A percentile compares a stretch with the other conserved stretches of the same genome.
phyloP scores from a whole-genome alignment of 2,113 vertebrate species.

The Heterocephalus glaber region DNA sequence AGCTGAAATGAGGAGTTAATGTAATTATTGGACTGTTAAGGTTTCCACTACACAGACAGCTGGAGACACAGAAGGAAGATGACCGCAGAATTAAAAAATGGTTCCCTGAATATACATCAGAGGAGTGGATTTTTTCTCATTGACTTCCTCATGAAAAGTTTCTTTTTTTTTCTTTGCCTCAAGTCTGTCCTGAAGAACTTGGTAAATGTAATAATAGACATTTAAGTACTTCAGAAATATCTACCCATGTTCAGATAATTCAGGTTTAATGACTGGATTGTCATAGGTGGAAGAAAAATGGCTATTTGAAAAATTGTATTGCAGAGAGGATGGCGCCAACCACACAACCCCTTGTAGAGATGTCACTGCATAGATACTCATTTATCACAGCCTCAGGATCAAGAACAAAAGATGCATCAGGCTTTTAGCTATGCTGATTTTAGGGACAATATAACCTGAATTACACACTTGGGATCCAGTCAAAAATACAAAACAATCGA shows the following conservation, averaged over 20 bases:
- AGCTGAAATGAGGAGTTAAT: neutral
- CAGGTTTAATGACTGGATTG: slow-evolving; percentile 19
- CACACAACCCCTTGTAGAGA: neutral
- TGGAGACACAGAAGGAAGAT: neutral
- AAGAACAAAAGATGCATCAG: neutral
- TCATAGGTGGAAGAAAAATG: slow-evolving; percentile 47
- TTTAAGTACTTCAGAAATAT: slow-evolving; percentile 62
- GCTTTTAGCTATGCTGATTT: neutral
- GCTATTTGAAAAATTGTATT: neutral
- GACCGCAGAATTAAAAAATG: neutral
- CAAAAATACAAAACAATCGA: neutral
- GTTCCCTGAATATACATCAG: neutral
- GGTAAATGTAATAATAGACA: slow-evolving; percentile 60
- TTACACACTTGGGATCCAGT: slow-evolving; percentile 5
- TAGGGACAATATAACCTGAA: neutral
- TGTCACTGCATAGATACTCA: neutral
- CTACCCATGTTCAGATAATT: slow-evolving; percentile 52
- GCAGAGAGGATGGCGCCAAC: neutral
- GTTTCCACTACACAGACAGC: neutral
- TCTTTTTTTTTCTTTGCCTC: slow-evolving; percentile 45
- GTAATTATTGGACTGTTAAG: neutral
- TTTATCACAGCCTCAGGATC: neutral
- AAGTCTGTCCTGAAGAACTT: slow-evolving; percentile 41
- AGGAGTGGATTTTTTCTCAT: neutral
- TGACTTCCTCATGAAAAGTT: neutral